Conservation (phyloP, 2,888 invertebrate genomes). For the Marronus borbonicus region DNA sequence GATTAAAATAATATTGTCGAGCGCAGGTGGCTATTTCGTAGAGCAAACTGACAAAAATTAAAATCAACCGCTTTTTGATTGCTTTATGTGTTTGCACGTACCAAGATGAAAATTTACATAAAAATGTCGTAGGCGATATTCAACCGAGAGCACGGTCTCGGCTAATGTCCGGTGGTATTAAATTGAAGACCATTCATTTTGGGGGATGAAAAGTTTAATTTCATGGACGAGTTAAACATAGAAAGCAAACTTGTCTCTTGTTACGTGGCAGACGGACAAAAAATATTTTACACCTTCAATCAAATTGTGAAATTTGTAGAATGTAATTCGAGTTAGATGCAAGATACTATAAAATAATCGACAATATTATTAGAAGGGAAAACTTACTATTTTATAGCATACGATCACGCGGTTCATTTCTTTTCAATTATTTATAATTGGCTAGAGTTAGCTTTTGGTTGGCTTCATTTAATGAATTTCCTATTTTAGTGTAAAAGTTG, state of each 20-base stretch:
- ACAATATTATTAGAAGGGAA: too few species aligned
- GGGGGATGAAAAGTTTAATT: slow-evolving; percentile 20
- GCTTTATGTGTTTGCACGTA: slow-evolving; percentile 10
- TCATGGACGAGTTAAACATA: background rate
- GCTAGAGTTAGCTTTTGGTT: too few species aligned
- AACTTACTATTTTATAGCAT: too few species aligned
- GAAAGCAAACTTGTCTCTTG: background rate
- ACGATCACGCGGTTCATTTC: too few species aligned
- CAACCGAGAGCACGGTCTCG: background rate
- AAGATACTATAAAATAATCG: too few species aligned
- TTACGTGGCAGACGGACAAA: background rate
- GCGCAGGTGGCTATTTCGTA: slow-evolving; percentile 52
- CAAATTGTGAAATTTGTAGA: too few species aligned
- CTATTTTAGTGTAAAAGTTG: too few species aligned
- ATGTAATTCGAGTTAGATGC: too few species aligned
- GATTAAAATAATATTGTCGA: slow-evolving; percentile 61
- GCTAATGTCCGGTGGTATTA: background rate
- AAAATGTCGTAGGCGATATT: slow-evolving; percentile 26
- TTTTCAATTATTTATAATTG: too few species aligned
- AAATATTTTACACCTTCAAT: too few species aligned
- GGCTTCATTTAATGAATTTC: too few species aligned
- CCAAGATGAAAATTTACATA: slow-evolving; percentile 26
- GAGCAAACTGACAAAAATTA: slow-evolving; percentile 28
- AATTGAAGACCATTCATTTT: slow-evolving; percentile 8
- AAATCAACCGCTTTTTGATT: slow-evolving; percentile 19